Evolutionary conservation across 2,888 invertebrate species (phyloP), one percentile per base, ranked within the genome.

Genomic region (Tiliacea aurago): DNA sequence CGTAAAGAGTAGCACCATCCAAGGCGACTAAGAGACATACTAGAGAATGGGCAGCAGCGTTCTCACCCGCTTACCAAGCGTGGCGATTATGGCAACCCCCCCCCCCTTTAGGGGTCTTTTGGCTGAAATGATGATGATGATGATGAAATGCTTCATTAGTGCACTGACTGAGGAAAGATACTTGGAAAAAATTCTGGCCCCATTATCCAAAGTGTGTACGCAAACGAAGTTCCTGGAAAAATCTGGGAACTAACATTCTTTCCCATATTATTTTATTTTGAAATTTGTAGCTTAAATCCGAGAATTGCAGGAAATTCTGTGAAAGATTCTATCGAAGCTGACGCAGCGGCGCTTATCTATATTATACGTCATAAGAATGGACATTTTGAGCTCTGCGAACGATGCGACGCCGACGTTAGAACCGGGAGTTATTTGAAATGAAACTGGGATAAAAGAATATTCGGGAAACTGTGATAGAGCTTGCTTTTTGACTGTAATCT

Each of bases 351-450:
- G 41, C 70, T 80, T 81, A 81, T 81, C 81, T 80, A 61, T 74
- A 73, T 70, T 65, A 80, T 66, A 71, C 33, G 70, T 81, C 81
- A 71, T 68, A 62, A 63, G 51, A 75, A 71, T 84, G 68, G 66
- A 81, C 81, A 69, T 84, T 58, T 55, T 49, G 61, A 74, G 59
- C 65, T 69, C 71, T 74, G 75, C 70, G n/a, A 62, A 58, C 47
- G 84, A 83, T n/a, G 5, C 41, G 84, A 84, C 4, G 15, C n/a
- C 51, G 53, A 53, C 69, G 58, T 66, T 59, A 47, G 58, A 47
- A 33, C n/a, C 33, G 33, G 11, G 61, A 70, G 47, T 65, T 80
- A 80, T 70, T 70, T 43, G 67, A 59, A 84, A 73, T 58, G 28
- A 70, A 84, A 68, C 53, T 53, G 20, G 28, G 28, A 18, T 43